phyloP scores from a whole-genome alignment of 2,888 invertebrate genomes.

The Spilosoma lubricipeda region DNA sequence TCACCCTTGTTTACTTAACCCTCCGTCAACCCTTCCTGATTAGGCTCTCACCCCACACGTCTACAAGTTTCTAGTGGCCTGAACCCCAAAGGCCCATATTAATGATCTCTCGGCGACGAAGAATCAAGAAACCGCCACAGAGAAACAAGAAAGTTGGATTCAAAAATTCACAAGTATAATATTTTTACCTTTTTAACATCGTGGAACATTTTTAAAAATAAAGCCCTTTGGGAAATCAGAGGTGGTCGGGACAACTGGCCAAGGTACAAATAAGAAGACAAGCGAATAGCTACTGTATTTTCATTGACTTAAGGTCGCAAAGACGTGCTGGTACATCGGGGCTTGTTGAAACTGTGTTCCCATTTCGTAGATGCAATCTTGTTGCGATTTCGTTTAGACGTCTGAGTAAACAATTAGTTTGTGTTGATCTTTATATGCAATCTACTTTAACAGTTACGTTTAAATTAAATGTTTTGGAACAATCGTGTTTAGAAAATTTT shows the following conservation, averaged over 20 bases:
- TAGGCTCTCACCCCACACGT: constrained; percentile 52
- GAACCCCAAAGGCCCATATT: constrained; percentile 49
- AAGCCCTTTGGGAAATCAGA: constrained; percentile 82
- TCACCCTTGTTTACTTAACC: constrained; percentile 49
- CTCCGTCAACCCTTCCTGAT: constrained; percentile 57
- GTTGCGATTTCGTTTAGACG: constrained; percentile 61
- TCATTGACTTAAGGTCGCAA: constrained; percentile 44
- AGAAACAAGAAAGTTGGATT: constrained; percentile 57
- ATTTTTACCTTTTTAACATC: constrained; percentile 74
- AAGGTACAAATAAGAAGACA: constrained; percentile 51
- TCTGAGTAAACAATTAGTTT: constrained; percentile 60
- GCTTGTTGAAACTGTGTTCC: constrained; percentile 49
- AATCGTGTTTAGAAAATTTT: constrained; percentile 7
- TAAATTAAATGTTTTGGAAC: constrained; percentile 24
- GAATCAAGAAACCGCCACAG: constrained; percentile 56
- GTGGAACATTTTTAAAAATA: constrained; percentile 77
- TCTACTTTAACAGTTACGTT: constrained; percentile 31
- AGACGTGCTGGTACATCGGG: constrained; percentile 33
- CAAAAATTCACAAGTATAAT: constrained; percentile 71
- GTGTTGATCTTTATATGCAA: constrained; percentile 50
- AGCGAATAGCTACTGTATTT: constrained; percentile 65
- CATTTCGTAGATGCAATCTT: constrained; percentile 64
- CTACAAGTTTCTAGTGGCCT: constrained; percentile 55
- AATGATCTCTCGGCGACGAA: constrained; percentile 60
- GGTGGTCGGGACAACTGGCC: constrained; percentile 65